These are phyloP conservation scores for Bradypodion pumilum DNA, from an alignment of 2,797 vertebrate genomes.

Conservation along the genomic window DNA sequence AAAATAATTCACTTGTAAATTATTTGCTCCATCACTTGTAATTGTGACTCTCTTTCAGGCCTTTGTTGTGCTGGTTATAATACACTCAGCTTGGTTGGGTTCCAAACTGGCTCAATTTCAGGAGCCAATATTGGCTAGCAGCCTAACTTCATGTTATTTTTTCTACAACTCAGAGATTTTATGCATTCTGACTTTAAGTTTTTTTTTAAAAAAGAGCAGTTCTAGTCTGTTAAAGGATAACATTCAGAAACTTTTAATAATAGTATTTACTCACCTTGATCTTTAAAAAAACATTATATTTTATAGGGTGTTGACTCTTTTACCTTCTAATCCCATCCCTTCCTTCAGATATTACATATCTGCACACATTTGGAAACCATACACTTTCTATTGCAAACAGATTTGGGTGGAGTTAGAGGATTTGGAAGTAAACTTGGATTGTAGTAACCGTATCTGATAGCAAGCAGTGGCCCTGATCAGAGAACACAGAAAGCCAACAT, in stretches of 20 bases:
- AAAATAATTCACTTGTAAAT: conserved; percentile 33
- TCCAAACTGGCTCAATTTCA: conserved; percentile 27
- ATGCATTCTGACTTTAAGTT: not conserved
- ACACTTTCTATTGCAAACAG: too few species aligned
- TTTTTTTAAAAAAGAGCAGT: not conserved
- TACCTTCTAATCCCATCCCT: too few species aligned
- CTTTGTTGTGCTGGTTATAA: conserved; percentile 15
- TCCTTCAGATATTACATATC: not conserved
- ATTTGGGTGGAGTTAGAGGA: too few species aligned
- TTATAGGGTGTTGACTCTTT: not conserved
- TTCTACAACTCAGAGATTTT: not conserved
- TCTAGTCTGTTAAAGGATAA: not conserved
- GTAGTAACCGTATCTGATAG: too few species aligned
- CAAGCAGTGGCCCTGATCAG: too few species aligned
- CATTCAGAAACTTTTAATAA: not conserved
- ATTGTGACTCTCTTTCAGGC: conserved; percentile 15
- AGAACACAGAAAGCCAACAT: too few species aligned
- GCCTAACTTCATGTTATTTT: not conserved
- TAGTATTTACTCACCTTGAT: not conserved
- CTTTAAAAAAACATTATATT: not conserved
- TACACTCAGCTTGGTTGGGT: conserved; percentile 5
- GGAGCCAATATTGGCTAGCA: not conserved
- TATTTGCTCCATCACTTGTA: conserved; percentile 26
- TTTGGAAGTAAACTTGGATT: too few species aligned
- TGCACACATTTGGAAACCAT: not conserved